phyloP scores from a whole-genome alignment of 1,140 invertebrate genomes.

The Hestina assimilis region DNA sequence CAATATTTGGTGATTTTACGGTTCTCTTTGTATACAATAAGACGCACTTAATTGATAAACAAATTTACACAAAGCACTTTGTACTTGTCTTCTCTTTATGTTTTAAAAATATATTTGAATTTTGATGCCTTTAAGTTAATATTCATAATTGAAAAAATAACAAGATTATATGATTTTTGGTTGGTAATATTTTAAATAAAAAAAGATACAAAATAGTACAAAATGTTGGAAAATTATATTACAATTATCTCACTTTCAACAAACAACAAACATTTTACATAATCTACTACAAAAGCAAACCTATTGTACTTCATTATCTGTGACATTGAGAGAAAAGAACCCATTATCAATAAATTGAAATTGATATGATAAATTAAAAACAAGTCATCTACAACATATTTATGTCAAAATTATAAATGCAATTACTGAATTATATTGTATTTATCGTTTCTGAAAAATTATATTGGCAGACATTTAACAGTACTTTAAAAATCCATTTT shows the following conservation, averaged over 20 bases:
- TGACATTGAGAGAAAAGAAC: not conserved
- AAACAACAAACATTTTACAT: constrained; percentile 23
- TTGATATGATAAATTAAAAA: not conserved
- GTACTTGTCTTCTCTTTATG: constrained; percentile 52
- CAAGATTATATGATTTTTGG: constrained; percentile 30
- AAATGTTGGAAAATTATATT: constrained; percentile 46
- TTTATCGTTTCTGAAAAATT: not conserved
- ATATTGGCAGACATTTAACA: not conserved
- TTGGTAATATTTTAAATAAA: constrained; percentile 30
- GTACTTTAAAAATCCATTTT: not conserved
- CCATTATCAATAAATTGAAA: not conserved
- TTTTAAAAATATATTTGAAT: constrained; percentile 17
- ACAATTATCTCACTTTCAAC: constrained; percentile 18
- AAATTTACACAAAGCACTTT: constrained; percentile 64
- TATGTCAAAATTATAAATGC: constrained; percentile 3
- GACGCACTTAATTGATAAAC: constrained; percentile 47
- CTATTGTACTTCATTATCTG: constrained; percentile 21
- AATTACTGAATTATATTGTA: not conserved
- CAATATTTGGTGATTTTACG: constrained; percentile 72
- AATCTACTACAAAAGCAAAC: constrained; percentile 23
- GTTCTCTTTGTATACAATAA: constrained; percentile 59
- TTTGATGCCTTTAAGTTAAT: constrained; percentile 7
- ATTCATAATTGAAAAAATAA: constrained; percentile 3
- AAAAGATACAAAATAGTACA: constrained; percentile 40
- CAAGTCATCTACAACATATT: not conserved